Base-by-base conservation (phyloP, 2,888 invertebrate genomes). In the Scaeva pyrastri region DNA sequence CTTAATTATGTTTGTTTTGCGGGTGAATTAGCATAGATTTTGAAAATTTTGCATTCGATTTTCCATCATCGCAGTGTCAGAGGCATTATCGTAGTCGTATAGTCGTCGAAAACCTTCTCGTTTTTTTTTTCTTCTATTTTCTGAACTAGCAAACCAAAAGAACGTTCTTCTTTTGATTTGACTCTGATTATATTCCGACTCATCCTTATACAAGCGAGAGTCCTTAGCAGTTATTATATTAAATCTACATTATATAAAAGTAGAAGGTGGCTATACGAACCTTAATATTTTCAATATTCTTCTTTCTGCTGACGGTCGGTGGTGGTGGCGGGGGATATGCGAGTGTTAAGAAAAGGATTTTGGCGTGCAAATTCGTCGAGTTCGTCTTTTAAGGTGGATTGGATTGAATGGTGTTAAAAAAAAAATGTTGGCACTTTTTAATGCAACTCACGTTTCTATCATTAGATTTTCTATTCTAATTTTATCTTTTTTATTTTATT, bases 21-120 rank as follows among this genome's bases (percentile, higher is more conserved):
- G 62, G 55, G 39, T 75, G 81, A 81, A 81, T 81, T 81, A 81
- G 71, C 81, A 81, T 81, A 81, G 75, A 81, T 81, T 81, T 81
- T 75, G 62, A 70, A 68, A 80, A 81, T 70, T 74, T 81, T 75
- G 52, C 70, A 68, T 74, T 74, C 79, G 74, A 79, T 79, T 79
- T 74, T 43, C 48, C 31, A n/a, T 52, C 52, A 11, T 39, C 10
- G 10, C 11, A 3, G 39, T 39, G 39, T 10, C 31, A 31, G 8
- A 5, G 31, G 31, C 31, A 31, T 39, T 10, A 12, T 50, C 45
- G 45, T 5, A n/a, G 16, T 16, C 16, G 10, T 16, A 10, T 16
- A 16, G 16, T 2, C n/a, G 16, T 19, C 21, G 56, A 73, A 48
- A 19, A 73, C 45, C 43, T 45, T 52, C 45, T 31, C 31, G 39